A percentile compares a stretch with the other conserved stretches of the same genome.
These are phyloP conservation scores for Catocala nupta DNA, from an alignment of 2,888 invertebrate species.

Conservation along the genomic window DNA sequence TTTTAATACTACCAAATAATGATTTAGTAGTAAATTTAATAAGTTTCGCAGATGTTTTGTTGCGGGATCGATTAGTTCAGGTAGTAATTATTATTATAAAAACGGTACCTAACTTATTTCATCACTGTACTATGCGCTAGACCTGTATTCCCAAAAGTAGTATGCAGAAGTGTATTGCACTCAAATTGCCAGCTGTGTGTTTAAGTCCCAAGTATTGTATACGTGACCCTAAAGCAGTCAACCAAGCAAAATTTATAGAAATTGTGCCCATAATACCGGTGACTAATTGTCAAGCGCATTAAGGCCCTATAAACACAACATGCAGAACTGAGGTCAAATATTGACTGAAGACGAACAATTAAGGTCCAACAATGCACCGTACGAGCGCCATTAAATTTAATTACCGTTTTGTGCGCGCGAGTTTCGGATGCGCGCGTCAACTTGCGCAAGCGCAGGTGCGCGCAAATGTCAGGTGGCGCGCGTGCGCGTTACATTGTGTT, in stretches of 20 bases:
- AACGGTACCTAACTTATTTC: too few species aligned
- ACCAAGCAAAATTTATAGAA: neutral
- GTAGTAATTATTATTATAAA: too few species aligned
- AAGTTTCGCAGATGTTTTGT: too few species aligned
- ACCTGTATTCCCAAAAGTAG: too few species aligned
- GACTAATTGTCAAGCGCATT: neutral
- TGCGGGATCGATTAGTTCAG: too few species aligned
- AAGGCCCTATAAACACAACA: constrained; percentile 7
- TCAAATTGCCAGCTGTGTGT: too few species aligned
- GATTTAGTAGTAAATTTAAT: too few species aligned
- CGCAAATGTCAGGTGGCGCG: constrained; percentile 54
- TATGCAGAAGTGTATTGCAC: too few species aligned
- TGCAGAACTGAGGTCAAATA: constrained; percentile 43
- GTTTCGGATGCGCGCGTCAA: constrained; percentile 53
- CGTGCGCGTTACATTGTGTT: constrained; percentile 45
- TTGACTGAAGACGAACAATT: constrained; percentile 48
- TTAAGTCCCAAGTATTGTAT: too few species aligned
- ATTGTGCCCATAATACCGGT: neutral
- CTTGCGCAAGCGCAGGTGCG: constrained; percentile 59
- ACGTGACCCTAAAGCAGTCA: too few species aligned
- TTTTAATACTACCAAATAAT: too few species aligned
- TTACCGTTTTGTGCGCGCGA: constrained; percentile 54
- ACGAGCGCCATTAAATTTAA: constrained; percentile 62
- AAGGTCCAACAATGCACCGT: constrained; percentile 52
- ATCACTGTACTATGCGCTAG: too few species aligned